Percentiles rank a stretch among this genome's conserved stretches.
phyloP scores from a whole-genome alignment of 35 echinoderm and acorn worm species.

The Hemicentrotus pulcherrimus region DNA sequence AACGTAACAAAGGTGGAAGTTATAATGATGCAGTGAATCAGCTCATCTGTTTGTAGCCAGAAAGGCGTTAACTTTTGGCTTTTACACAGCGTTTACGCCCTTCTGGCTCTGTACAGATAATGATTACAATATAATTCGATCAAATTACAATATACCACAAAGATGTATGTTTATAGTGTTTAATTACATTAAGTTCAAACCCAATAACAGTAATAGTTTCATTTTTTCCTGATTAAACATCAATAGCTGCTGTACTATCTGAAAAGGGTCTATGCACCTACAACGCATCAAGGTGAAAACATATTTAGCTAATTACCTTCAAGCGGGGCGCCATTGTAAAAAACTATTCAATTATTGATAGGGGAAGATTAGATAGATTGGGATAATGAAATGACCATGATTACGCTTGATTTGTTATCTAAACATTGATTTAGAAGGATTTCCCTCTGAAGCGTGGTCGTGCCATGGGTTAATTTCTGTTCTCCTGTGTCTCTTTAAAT shows the following conservation, averaged over 20 bases:
- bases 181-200: not conserved
- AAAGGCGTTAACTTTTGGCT: too few relatives aligned
- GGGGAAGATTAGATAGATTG: not conserved
- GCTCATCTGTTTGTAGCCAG: too few relatives aligned
- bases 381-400: slow-evolving; percentile 36
- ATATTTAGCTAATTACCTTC: slow-evolving; percentile 29
- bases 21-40: too few relatives aligned
- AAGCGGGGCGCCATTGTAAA: not conserved
- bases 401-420: slow-evolving; percentile 21
- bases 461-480: not conserved
- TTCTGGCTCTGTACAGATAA: too few relatives aligned
- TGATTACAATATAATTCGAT: too few relatives aligned
- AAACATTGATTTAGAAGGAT: slow-evolving; percentile 39
- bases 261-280: not conserved
- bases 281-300: not conserved
- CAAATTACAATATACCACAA: too few relatives aligned
- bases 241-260: not conserved
- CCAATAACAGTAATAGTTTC: not conserved
- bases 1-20: too few relatives aligned
- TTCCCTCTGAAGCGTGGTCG: not conserved
- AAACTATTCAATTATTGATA: slow-evolving; percentile 31
- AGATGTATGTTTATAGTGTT: not conserved
- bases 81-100: too few relatives aligned
- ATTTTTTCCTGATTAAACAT: not conserved
- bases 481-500: not conserved